Base-by-base conservation (phyloP, 2,888 invertebrate genomes). In the Philonicus albiceps region DNA sequence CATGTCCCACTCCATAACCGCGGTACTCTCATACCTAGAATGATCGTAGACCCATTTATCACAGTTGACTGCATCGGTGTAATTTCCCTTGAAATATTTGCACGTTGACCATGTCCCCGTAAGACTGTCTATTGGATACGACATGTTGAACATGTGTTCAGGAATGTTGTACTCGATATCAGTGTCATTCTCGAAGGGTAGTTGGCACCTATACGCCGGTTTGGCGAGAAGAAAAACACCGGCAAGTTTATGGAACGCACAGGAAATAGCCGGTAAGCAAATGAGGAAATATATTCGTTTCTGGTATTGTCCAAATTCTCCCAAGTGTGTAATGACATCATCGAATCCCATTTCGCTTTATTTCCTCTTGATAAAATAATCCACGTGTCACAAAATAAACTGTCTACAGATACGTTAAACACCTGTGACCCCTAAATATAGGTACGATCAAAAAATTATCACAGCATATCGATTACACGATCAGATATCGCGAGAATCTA, bases 301-400 rank as follows among this genome's bases (percentile, higher is more conserved):
- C 90, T 96, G 96, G 90, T 96, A 95, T 75, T 93, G 93, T 27
- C 96, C 96, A 89, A 96, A 96, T 89, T 95, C 95, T 73, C 96
- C 96, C 91, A 96, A 92, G 87, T 94, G 92, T 1, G 93, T 92
- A 86, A 96, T 93, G 27, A 96, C 94, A 88, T 95, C 95, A 90
- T 96, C 96, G 91, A 95, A 96, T 85, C 94, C 94, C 96, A 96
- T 96, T 89, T 64, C 87, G 94, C 96, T 89, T 90, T 27, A 31
- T 16, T 85, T 34, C 3, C 31, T 53, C 16, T 31, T 53, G 8
- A 8, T 19, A 7, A 53, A n/a, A 53, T 64, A 64, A 64, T 37
- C 55, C 16, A 49, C 30, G 53, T 53, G 13, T 37, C n/a, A n/a
- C n/a, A 43, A 80, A 53, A 53, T 16, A n/a, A 37, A 80, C 13